Conservation (phyloP, 2,113 vertebrate species). For the Nibea albiflora region DNA sequence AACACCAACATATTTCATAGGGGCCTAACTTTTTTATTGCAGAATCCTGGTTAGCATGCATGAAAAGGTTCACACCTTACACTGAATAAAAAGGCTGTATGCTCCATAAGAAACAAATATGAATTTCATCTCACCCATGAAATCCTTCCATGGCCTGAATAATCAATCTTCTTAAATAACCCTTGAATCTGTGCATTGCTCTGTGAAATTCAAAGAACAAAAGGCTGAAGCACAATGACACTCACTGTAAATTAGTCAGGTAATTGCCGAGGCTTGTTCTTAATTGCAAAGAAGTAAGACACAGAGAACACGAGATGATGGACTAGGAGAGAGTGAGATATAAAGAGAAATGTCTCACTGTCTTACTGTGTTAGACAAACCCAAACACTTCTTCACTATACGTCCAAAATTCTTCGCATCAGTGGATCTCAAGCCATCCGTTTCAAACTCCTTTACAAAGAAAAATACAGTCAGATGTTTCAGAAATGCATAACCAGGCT, state of each 20-base stretch:
- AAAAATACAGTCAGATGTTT: conserved; percentile 16
- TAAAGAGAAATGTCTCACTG: conserved; percentile 8
- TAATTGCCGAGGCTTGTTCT: conserved; percentile 18
- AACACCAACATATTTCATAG: conserved; percentile 6
- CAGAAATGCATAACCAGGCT: neutral
- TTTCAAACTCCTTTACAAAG: conserved; percentile 77
- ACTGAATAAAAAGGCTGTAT: conserved; percentile 34
- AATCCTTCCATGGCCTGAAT: conserved; percentile 80
- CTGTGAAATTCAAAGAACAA: conserved; percentile 78
- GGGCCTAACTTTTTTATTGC: neutral
- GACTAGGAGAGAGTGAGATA: neutral
- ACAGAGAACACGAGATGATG: neutral
- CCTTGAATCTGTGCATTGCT: conserved; percentile 81
- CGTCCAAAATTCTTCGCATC: conserved; percentile 78
- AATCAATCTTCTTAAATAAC: conserved; percentile 87
- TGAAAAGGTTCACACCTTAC: neutral
- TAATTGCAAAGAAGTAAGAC: conserved; percentile 8
- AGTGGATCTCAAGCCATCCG: conserved; percentile 66
- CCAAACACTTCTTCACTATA: conserved; percentile 80
- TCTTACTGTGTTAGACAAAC: conserved; percentile 73
- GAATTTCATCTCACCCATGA: conserved; percentile 77
- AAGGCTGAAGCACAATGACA: conserved; percentile 19
- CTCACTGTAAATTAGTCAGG: conserved; percentile 21
- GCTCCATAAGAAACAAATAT: conserved; percentile 33
- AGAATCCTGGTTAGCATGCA: conserved; percentile 17